phyloP scores from a whole-genome alignment of 1,140 invertebrate genomes.

The Rhagoletis zephyria region DNA sequence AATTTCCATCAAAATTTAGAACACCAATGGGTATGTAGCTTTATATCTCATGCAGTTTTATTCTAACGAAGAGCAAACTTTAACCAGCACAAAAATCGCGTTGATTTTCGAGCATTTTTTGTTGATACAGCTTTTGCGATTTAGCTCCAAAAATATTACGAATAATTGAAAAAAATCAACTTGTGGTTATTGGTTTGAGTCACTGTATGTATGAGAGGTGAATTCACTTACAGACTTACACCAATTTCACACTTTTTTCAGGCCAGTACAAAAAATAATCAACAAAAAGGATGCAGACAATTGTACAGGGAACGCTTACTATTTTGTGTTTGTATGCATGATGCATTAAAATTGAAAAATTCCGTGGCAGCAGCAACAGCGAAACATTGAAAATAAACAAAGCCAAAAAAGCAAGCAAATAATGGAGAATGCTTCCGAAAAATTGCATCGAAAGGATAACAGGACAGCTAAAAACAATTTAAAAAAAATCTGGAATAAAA shows the following conservation, averaged over 20 bases:
- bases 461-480: neutral
- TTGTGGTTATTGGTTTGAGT: too few species aligned
- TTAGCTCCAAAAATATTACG: too few species aligned
- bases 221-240: neutral
- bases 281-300: constrained; percentile 19
- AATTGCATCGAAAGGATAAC: neutral
- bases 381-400: constrained; percentile 28
- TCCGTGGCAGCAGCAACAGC: neutral
- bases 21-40: too few species aligned
- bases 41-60: too few species aligned
- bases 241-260: constrained; percentile 7
- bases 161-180: too few species aligned
- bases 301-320: constrained; percentile 15
- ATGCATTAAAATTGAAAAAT: constrained; percentile 35
- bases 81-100: too few species aligned
- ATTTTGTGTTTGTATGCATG: neutral
- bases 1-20: too few species aligned
- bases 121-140: too few species aligned
- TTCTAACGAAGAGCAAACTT: too few species aligned
- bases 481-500: neutral
- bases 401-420: neutral
- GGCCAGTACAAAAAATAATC: neutral
- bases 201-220: neutral
- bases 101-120: too few species aligned
- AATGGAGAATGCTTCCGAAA: neutral